Evolutionary conservation across 2,113 vertebrate species (phyloP), one percentile per base, ranked within the genome.

Genomic region (Cranoglanis bouderius): DNA sequence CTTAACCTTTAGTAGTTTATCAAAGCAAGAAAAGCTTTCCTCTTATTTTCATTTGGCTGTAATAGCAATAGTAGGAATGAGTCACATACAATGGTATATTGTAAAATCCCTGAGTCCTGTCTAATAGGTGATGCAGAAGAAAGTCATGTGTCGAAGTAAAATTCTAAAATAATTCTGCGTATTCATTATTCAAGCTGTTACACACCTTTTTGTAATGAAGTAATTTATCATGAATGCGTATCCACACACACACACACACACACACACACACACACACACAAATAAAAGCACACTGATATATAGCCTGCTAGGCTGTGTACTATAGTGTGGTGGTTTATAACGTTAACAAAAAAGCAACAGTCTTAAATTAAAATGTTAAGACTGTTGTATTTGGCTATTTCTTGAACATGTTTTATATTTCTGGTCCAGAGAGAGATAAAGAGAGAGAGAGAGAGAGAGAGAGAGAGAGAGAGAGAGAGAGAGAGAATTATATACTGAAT

Each of bases 391-490:
- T n/a, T n/a, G n/a, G n/a, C n/a, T n/a, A 16, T 35, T 67, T 67
- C 24, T 67, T 14, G n/a, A 67, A 35, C n/a, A 67, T 32, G n/a
- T 67, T 14, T 67, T 29, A 67, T 67, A 16, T 67, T 32, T 32
- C 16, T 67, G 65, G n/a, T 6, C 1, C 7, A 43, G 40, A 77
- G 24, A 77, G 21, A 46, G 4, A 77, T 24, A 77, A 9, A 77
- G 40, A 75, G 72, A 75, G 18, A 77, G 40, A 77, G 35, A 77
- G 74, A 77, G 40, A 77, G 74, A 77, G 40, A 77, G 21, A 77
- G 19, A 46, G 4, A 77, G 40, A 46, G 21, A 77, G 40, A 75
- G 72, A 75, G 35, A 77, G 40, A 77, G 18, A 77, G 74, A 77
- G 40, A 77, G 74, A 77, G 72, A 75, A 10, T 8, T 13, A 32